Evolutionary conservation across 2,113 vertebrate species (phyloP), one percentile per base, ranked within the genome.

Genomic region (Lepus americanus): DNA sequence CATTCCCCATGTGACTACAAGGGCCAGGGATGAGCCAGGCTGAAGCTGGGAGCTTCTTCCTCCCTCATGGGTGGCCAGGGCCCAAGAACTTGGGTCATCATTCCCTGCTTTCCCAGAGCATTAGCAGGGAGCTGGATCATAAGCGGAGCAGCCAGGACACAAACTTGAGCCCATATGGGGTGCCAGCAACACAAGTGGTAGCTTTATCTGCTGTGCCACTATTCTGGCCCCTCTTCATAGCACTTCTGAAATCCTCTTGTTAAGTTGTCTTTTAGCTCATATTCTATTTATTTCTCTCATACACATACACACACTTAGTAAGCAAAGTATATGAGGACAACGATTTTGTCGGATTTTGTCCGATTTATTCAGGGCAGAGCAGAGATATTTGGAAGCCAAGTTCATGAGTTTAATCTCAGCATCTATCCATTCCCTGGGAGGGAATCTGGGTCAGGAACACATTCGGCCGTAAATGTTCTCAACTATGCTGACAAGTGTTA

Each of bases 321-420:
- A 25, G 13, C 25, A 55, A 20, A 39, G 59, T 25, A 9, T 36
- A 39, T n/a, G 31, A 44, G 36, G 36, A 14, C 66, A 66, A 11
- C 1, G 10, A 23, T 33, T 64, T 63, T 33, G 16, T 67, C 55
- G 0, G 0, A 0, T 27, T 64, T 53, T 29, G 11, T 67, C 55
- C 0, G 0, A 0, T 19, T 61, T n/a, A 0, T 9, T 17, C 55
- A 29, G 10, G 39, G 6, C 55, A 61, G 1, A 33, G 55, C 55
- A 59, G 14, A 59, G 66, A 51, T 27, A n/a, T 22, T n/a, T 64
- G 39, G 9, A 80, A 80, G 25, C 27, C 12, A 84, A 76, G 22
- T 87, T 27, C 23, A 31, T 20, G 44, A 53, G 29, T 72, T 74
- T 78, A 25, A 6, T 87, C 76, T 63, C 49, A 79, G 0, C 44